Conservation (phyloP, 2,888 invertebrate species). For the Meteorus colon region DNA sequence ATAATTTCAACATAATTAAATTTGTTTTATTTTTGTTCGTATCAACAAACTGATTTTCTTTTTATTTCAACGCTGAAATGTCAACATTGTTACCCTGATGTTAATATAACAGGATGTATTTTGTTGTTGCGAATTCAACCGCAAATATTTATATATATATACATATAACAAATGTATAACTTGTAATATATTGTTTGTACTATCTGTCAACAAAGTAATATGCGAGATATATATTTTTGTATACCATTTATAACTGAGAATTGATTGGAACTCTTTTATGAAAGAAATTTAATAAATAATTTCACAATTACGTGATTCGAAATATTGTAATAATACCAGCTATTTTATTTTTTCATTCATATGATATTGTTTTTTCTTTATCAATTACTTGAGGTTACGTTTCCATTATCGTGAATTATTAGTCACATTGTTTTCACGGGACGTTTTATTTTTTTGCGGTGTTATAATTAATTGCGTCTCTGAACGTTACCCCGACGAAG, state of each 20-base stretch:
- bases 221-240: constrained; percentile 37
- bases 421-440: constrained; percentile 34
- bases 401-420: constrained; percentile 58
- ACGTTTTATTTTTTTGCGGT: constrained; percentile 38
- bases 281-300: neutral
- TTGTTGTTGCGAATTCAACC: neutral
- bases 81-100: neutral
- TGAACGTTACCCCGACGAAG: constrained; percentile 64
- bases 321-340: constrained; percentile 1
- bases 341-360: neutral
- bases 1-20: constrained; percentile 2
- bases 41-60: neutral
- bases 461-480: constrained; percentile 50
- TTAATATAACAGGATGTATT: neutral
- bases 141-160: constrained; percentile 7
- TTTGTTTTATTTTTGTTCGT: neutral
- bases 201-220: constrained; percentile 15
- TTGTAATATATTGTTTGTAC: neutral
- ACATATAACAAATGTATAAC: neutral
- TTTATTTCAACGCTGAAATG: neutral
- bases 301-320: neutral
- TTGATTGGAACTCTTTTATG: neutral
- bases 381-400: constrained; percentile 65
- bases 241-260: constrained; percentile 8
- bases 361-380: constrained; percentile 12